These are phyloP conservation scores for Xenotilapia caudafasciata DNA, from an alignment of 2,113 vertebrate species.

Conservation along the genomic window DNA sequence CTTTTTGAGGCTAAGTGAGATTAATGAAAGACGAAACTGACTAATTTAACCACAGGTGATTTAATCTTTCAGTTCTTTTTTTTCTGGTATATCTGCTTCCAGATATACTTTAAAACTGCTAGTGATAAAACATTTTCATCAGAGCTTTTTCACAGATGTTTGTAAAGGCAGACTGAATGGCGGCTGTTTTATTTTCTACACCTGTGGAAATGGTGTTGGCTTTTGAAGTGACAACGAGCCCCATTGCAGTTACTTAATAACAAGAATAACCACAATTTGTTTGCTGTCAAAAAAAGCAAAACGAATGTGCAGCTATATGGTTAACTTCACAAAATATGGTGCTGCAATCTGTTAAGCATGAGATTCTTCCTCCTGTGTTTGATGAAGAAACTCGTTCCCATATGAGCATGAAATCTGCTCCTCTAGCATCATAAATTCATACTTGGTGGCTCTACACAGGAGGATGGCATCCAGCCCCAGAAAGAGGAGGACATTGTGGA, in stretches of 20 bases:
- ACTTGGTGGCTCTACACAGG: constrained; percentile 59
- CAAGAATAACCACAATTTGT: not conserved
- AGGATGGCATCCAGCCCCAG: constrained; percentile 83
- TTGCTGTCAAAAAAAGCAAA: not conserved
- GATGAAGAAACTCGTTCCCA: not conserved
- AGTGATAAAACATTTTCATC: not conserved
- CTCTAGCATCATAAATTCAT: not conserved
- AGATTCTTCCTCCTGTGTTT: not conserved
- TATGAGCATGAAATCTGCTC: not conserved
- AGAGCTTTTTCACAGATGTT: not conserved
- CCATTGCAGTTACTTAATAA: not conserved
- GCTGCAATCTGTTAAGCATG: not conserved
- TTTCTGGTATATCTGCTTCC: not conserved
- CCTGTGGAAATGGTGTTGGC: not conserved
- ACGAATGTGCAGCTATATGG: not conserved
- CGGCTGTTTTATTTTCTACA: not conserved
- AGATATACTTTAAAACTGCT: not conserved
- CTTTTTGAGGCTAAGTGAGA: constrained; percentile 25
- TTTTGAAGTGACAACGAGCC: not conserved
- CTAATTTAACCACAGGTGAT: constrained; percentile 34
- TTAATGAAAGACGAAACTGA: constrained; percentile 22
- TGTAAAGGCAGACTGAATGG: not conserved
- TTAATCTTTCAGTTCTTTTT: constrained; percentile 11
- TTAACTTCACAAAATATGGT: not conserved
- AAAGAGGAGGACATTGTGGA: constrained; percentile 92